phyloP scores from a whole-genome alignment of 2,797 vertebrate genomes.

The Phoebastria nigripes region DNA sequence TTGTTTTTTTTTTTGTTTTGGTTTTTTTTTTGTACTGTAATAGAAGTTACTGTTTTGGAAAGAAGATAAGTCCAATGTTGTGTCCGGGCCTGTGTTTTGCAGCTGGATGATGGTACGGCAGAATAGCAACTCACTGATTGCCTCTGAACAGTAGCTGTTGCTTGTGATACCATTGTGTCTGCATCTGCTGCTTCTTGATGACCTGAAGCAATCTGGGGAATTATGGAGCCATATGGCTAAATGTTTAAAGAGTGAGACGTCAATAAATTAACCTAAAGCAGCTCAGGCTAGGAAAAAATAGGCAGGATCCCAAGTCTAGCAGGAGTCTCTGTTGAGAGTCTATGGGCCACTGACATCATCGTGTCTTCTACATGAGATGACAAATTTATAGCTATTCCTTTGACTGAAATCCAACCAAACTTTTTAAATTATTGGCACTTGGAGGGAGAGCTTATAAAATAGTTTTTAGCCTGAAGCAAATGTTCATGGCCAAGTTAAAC shows the following conservation, averaged over 20 bases:
- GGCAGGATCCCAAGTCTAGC: constrained; percentile 7
- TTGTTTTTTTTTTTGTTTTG: background rate
- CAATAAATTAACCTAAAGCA: background rate
- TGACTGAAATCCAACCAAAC: background rate
- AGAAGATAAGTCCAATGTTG: background rate
- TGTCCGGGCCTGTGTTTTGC: background rate
- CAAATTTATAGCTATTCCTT: constrained; percentile 21
- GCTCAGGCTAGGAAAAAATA: background rate
- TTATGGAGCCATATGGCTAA: background rate
- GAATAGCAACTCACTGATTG: background rate
- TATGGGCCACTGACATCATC: background rate
- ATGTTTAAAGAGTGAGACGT: background rate
- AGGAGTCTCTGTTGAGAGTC: background rate
- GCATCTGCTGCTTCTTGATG: background rate
- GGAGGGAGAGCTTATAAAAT: constrained; percentile 20
- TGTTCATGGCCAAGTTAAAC: constrained; percentile 39
- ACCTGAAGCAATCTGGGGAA: background rate
- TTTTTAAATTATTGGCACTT: constrained; percentile 17
- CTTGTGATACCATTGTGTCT: background rate
- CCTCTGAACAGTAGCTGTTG: constrained; percentile 1
- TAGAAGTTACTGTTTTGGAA: background rate
- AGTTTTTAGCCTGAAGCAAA: constrained; percentile 12
- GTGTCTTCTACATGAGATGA: background rate
- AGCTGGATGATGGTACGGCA: background rate
- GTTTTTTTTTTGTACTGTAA: background rate